These are phyloP conservation scores for Chloroclystis v-ata DNA, from an alignment of 2,888 invertebrate species.

Conservation along the genomic window DNA sequence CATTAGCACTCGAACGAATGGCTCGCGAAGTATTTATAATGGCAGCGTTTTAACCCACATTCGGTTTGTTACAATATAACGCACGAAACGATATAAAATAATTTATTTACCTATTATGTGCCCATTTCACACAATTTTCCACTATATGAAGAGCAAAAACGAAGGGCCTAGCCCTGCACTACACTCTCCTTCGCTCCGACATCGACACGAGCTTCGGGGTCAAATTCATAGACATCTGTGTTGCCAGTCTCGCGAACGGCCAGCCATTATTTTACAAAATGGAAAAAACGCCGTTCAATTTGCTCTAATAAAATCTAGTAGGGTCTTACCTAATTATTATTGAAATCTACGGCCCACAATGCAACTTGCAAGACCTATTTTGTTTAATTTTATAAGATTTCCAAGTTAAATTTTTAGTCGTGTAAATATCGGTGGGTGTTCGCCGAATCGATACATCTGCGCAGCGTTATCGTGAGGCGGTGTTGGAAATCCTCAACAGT, in stretches of 20 bases:
- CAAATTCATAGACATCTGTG: conserved; percentile 75
- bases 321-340: conserved; percentile 13
- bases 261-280: conserved; percentile 13
- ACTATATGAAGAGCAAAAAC: conserved; percentile 69
- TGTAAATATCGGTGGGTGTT: conserved; percentile 54
- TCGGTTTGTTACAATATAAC: conserved; percentile 21
- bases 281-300: conserved; percentile 12
- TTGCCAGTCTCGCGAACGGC: conserved; percentile 47
- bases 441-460: conserved; percentile 71
- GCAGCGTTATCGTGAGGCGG: conserved; percentile 61
- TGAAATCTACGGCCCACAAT: neutral
- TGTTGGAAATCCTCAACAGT: conserved; percentile 32
- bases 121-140: conserved; percentile 74
- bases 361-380: conserved; percentile 1
- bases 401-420: conserved; percentile 42
- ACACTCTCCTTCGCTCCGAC: conserved; percentile 72
- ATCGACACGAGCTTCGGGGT: conserved; percentile 78
- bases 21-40: conserved; percentile 59
- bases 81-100: conserved; percentile 35
- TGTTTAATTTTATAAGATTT: conserved; percentile 21
- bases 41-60: conserved; percentile 32
- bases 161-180: conserved; percentile 75
- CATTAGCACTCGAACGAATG: conserved; percentile 55
- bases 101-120: conserved; percentile 75
- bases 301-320: conserved; percentile 6